Percentiles rank a stretch among this genome's conserved stretches.
Conservation (phyloP, 2,113 vertebrate genomes). For the Scartelaos histophorus region DNA sequence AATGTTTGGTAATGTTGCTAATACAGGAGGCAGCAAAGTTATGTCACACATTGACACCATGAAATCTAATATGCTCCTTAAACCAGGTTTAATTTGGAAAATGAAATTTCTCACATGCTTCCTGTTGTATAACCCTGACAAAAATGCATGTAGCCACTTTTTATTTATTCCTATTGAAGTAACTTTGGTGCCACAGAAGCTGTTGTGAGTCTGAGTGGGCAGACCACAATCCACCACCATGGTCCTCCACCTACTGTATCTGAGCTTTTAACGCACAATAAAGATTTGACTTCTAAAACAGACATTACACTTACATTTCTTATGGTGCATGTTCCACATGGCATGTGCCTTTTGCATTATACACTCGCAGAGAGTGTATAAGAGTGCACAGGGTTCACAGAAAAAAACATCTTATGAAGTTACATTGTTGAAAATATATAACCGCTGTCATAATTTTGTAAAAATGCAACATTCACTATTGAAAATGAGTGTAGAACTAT, state of each 20-base stretch:
- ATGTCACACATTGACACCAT: conserved; percentile 19
- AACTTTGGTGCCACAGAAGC: conserved; percentile 8
- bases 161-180: background rate
- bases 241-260: background rate
- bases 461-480: no score
- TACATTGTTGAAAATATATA: no score
- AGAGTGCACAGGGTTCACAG: no score
- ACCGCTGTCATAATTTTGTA: no score
- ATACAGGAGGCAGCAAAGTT: conserved; percentile 32
- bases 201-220: conserved; percentile 43
- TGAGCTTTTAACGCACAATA: background rate
- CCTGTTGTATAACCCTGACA: background rate
- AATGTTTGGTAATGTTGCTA: conserved; percentile 41
- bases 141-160: conserved; percentile 5
- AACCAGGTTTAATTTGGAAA: conserved; percentile 11
- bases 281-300: background rate
- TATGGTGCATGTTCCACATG: background rate
- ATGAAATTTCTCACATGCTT: background rate
- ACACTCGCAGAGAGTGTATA: no score
- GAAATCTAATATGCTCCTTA: conserved; percentile 1
- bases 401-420: no score
- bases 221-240: conserved; percentile 25
- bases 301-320: background rate
- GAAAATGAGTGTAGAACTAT: no score
- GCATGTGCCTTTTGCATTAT: background rate